Percentiles rank a stretch among this genome's conserved stretches.
These are phyloP conservation scores for Nannospalax galili DNA, from an alignment of 2,113 vertebrate genomes.

Conservation along the genomic window DNA sequence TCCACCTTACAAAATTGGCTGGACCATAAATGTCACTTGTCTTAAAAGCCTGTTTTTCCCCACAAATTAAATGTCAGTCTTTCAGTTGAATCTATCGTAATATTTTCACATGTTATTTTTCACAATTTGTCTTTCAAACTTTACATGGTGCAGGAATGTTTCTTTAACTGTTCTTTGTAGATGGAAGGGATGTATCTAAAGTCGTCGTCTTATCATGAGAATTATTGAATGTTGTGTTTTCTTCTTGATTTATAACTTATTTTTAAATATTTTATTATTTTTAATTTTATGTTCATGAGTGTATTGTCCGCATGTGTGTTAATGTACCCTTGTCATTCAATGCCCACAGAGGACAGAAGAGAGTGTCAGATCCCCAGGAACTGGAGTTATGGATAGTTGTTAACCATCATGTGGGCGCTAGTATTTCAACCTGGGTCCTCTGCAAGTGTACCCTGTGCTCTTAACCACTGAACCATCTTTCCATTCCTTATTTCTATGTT, in stretches of 20 bases:
- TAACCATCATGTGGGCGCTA: too few relatives aligned
- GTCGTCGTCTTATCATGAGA: neutral
- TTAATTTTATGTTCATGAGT: too few relatives aligned
- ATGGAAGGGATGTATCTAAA: neutral
- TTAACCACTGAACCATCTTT: too few relatives aligned
- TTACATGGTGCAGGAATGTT: neutral
- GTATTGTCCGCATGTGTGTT: too few relatives aligned
- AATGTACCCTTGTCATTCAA: too few relatives aligned
- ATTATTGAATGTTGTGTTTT: neutral
- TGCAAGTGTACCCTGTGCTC: too few relatives aligned
- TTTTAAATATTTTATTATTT: neutral
- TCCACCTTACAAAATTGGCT: neutral
- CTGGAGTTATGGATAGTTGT: too few relatives aligned
- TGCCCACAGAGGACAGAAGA: too few relatives aligned
- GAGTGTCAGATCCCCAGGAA: too few relatives aligned
- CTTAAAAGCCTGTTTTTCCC: constrained; percentile 22
- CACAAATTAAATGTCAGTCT: constrained; percentile 34
- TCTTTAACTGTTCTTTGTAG: neutral
- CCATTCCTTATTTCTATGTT: neutral
- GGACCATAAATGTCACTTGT: constrained; percentile 27
- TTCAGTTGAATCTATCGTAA: neutral
- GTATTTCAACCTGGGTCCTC: too few relatives aligned
- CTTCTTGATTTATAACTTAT: neutral
- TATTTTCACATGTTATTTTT: constrained; percentile 51
- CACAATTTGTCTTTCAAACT: constrained; percentile 39